phyloP scores from a whole-genome alignment of 1,140 invertebrate species.

The Maniola jurtina region DNA sequence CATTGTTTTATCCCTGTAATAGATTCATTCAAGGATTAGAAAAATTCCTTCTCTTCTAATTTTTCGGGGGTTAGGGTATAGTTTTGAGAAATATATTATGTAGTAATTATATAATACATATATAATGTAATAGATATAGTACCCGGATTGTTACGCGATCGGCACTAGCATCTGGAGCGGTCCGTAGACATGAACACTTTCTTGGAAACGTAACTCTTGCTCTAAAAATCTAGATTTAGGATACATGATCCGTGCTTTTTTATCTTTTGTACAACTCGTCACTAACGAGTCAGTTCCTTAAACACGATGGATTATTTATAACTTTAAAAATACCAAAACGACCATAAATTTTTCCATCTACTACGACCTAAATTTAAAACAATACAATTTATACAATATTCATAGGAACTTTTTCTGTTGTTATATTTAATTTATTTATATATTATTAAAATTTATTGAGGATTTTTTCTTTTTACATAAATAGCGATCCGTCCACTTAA shows the following conservation, averaged over 20 bases:
- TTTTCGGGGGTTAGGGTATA: no score
- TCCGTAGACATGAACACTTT: conserved; percentile 64
- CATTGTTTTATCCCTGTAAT: no score
- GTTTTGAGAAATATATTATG: no score
- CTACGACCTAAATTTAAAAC: conserved; percentile 78
- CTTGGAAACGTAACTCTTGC: conserved; percentile 72
- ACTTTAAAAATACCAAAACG: conserved; percentile 77
- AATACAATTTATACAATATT: conserved; percentile 77
- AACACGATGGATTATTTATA: conserved; percentile 69
- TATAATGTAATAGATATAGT: no score
- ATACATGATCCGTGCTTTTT: conserved; percentile 76
- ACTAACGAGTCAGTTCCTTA: conserved; percentile 57
- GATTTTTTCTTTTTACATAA: conserved; percentile 73
- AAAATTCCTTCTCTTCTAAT: no score
- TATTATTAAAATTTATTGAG: conserved; percentile 72
- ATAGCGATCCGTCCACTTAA: conserved; percentile 74
- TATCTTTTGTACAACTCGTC: conserved; percentile 66
- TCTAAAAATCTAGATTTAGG: conserved; percentile 73
- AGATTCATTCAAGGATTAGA: no score
- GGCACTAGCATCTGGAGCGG: background rate
- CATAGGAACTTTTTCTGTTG: conserved; percentile 78
- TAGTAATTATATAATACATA: no score
- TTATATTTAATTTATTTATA: conserved; percentile 77
- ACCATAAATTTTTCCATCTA: conserved; percentile 76
- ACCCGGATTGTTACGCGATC: background rate